These are phyloP conservation scores for Arctocebus calabarensis DNA, from an alignment of 2,797 vertebrate species.

Conservation along the genomic window DNA sequence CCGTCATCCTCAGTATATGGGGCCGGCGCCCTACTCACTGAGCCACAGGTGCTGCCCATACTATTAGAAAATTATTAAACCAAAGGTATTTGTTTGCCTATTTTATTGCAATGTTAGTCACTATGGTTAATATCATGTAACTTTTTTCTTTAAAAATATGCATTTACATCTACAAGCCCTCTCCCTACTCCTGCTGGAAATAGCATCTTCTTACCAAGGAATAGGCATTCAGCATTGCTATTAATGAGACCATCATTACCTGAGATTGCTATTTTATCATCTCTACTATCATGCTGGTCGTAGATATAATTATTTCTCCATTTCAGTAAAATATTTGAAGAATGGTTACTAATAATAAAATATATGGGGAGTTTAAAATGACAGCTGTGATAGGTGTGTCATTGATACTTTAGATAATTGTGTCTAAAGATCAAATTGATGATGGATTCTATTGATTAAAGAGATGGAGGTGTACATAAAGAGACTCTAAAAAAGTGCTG, in stretches of 20 bases:
- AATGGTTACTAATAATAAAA: slow-evolving; percentile 54
- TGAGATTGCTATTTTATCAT: slow-evolving; percentile 70
- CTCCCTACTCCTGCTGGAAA: not conserved
- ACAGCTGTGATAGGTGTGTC: slow-evolving; percentile 63
- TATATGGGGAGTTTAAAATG: slow-evolving; percentile 64
- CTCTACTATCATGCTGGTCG: slow-evolving; percentile 18
- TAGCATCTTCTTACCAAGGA: slow-evolving; percentile 16
- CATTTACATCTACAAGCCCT: slow-evolving; percentile 4
- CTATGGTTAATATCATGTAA: slow-evolving; percentile 11
- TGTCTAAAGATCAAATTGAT: slow-evolving; percentile 74
- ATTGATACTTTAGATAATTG: slow-evolving; percentile 81
- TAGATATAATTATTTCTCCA: slow-evolving; percentile 51
- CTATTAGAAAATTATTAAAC: slow-evolving; percentile 59
- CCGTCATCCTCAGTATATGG: too few species aligned
- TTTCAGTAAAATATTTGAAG: slow-evolving; percentile 74
- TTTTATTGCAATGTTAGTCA: slow-evolving; percentile 43
- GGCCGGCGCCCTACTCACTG: too few species aligned
- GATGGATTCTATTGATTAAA: slow-evolving; percentile 73
- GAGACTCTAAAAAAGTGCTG: not conserved
- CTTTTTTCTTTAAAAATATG: not conserved
- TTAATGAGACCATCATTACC: slow-evolving; percentile 79
- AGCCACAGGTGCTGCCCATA: too few species aligned
- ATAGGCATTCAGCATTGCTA: slow-evolving; percentile 34
- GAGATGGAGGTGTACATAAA: slow-evolving; percentile 1
- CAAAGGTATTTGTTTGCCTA: not conserved